phyloP scores from a whole-genome alignment of 2,113 vertebrate species.

The Zapornia atra region DNA sequence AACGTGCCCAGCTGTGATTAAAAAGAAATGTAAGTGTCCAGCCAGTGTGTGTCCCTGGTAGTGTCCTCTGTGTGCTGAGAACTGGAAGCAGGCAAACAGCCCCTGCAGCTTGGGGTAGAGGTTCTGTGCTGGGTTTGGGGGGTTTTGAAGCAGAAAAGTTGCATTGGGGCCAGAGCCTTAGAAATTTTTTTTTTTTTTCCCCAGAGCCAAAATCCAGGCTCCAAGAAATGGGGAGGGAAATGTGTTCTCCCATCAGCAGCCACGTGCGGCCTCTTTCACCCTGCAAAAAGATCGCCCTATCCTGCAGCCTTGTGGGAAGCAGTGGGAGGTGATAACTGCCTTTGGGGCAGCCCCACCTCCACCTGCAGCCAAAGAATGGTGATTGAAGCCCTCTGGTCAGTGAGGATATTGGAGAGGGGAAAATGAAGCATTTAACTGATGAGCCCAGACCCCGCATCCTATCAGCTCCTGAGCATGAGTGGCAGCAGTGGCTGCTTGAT shows the following conservation, averaged over 20 bases:
- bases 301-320: not conserved
- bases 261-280: not conserved
- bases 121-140: not conserved
- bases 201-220: not conserved
- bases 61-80: not conserved
- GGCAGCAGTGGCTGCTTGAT: not conserved
- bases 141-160: not conserved
- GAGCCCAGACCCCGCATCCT: not conserved
- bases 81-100: not conserved
- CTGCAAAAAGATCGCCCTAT: fast-evolving
- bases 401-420: not conserved
- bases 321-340: not conserved
- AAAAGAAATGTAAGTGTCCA: not conserved
- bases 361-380: not conserved
- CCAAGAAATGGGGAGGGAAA: fast-evolving
- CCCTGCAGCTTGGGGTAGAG: not conserved
- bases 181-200: not conserved
- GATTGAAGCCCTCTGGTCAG: not conserved
- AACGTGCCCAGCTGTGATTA: not conserved
- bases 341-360: not conserved
- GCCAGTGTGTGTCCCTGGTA: not conserved
- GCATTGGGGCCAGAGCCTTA: not conserved
- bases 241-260: not conserved
- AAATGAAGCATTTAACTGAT: not conserved
- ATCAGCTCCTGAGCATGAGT: fast-evolving